Conservation (phyloP, 1,140 invertebrate genomes). For the Sminthurinus signatus region DNA sequence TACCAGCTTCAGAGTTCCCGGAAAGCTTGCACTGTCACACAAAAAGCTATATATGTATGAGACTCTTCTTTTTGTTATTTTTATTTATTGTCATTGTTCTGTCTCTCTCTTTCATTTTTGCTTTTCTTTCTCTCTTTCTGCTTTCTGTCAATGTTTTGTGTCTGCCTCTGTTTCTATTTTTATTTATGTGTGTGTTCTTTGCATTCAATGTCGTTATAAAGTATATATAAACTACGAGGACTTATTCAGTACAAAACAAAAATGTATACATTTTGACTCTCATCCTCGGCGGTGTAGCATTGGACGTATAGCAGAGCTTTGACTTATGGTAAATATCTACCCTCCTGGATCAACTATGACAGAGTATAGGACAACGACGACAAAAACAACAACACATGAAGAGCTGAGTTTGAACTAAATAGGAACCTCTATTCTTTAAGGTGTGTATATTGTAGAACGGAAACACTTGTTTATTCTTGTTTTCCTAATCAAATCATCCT, state of each 20-base stretch:
- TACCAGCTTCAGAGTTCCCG: background rate
- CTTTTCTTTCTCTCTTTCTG: background rate
- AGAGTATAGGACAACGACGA: no score
- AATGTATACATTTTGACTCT: no score
- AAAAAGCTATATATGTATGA: no score
- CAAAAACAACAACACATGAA: background rate
- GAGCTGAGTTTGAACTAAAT: background rate
- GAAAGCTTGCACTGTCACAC: conserved; percentile 13
- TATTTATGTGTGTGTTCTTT: no score
- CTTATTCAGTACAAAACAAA: no score
- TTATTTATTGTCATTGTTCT: conserved; percentile 20
- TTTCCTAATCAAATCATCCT: conserved; percentile 29
- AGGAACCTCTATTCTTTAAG: conserved; percentile 24
- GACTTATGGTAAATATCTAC: no score
- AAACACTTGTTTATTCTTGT: conserved; percentile 38
- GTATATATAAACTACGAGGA: no score
- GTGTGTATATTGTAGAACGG: conserved; percentile 39
- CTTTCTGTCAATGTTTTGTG: conserved; percentile 4
- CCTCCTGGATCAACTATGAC: no score
- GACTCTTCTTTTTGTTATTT: conserved; percentile 14
- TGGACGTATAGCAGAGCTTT: no score
- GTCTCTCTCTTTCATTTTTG: conserved; percentile 4
- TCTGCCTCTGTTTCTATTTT: background rate
- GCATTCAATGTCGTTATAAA: no score
- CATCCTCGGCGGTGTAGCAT: no score